These are phyloP conservation scores for Enteromius treurensis DNA, from an alignment of 2,797 vertebrate genomes.

Conservation along the genomic window DNA sequence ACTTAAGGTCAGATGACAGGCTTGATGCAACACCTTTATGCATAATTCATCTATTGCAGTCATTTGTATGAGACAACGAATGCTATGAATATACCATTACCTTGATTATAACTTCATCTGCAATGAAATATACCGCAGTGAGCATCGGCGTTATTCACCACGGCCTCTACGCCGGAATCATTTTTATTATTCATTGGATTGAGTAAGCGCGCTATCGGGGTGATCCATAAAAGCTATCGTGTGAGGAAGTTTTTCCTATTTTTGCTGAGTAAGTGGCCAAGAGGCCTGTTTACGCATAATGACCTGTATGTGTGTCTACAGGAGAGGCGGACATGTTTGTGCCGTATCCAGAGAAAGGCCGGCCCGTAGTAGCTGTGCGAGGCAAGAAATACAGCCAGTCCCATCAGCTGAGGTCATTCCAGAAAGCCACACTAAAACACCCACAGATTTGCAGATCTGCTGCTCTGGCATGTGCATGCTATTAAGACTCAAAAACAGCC, in stretches of 20 bases:
- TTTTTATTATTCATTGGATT: slow-evolving; percentile 71
- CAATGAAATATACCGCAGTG: slow-evolving; percentile 51
- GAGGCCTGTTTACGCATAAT: slow-evolving; percentile 40
- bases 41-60: slow-evolving; percentile 55
- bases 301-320: slow-evolving; percentile 9
- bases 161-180: slow-evolving; percentile 54
- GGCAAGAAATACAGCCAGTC: neutral
- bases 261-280: slow-evolving; percentile 41
- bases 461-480: neutral
- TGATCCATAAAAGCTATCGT: slow-evolving; percentile 68
- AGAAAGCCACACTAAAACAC: neutral
- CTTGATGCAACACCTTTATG: slow-evolving; percentile 35
- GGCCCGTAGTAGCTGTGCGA: neutral
- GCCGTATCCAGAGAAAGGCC: neutral
- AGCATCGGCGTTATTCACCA: slow-evolving; percentile 52
- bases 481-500: neutral
- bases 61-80: slow-evolving; percentile 47
- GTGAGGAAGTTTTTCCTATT: slow-evolving; percentile 64
- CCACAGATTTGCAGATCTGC: slow-evolving; percentile 1
- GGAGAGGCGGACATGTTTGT: slow-evolving; percentile 6
- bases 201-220: slow-evolving; percentile 57
- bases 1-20: slow-evolving; percentile 45
- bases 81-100: slow-evolving; percentile 63
- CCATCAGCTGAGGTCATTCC: neutral
- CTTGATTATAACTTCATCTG: slow-evolving; percentile 55